Percentiles rank a stretch among this genome's conserved stretches.
These are phyloP conservation scores for Prionailurus bengalensis DNA, from an alignment of 2,113 vertebrate genomes.

Conservation along the genomic window DNA sequence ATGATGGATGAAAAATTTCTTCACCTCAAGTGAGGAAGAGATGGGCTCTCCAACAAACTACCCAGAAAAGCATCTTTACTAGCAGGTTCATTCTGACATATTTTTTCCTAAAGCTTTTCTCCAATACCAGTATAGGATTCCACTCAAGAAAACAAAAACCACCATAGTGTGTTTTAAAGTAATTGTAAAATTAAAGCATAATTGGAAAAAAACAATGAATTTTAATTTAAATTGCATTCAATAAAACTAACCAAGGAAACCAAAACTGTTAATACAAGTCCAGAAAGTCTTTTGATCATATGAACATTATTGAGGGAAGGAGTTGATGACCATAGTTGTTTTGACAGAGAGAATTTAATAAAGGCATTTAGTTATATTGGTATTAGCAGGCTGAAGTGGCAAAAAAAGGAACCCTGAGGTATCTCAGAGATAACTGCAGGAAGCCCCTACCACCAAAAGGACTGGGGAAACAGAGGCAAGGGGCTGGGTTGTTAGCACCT, in stretches of 20 bases:
- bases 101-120: background rate
- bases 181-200: constrained; percentile 26
- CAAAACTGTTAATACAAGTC: background rate
- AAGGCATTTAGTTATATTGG: constrained; percentile 47
- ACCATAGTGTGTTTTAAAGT: background rate
- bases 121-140: background rate
- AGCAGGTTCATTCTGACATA: background rate
- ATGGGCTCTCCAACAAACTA: background rate
- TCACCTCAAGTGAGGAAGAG: background rate
- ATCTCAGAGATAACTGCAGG: background rate
- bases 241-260: constrained; percentile 37
- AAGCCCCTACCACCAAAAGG: background rate
- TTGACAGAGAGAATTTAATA: constrained; percentile 68
- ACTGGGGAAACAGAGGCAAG: background rate
- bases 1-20: background rate
- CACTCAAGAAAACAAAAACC: background rate
- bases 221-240: constrained; percentile 50
- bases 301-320: constrained; percentile 16
- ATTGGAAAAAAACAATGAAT: background rate
- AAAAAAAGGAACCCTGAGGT: background rate
- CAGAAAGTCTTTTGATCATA: constrained; percentile 40
- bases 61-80: background rate
- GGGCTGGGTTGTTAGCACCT: background rate
- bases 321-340: constrained; percentile 45
- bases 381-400: background rate